phyloP scores from a whole-genome alignment of 2,113 vertebrate genomes.

The Lepus timidus region DNA sequence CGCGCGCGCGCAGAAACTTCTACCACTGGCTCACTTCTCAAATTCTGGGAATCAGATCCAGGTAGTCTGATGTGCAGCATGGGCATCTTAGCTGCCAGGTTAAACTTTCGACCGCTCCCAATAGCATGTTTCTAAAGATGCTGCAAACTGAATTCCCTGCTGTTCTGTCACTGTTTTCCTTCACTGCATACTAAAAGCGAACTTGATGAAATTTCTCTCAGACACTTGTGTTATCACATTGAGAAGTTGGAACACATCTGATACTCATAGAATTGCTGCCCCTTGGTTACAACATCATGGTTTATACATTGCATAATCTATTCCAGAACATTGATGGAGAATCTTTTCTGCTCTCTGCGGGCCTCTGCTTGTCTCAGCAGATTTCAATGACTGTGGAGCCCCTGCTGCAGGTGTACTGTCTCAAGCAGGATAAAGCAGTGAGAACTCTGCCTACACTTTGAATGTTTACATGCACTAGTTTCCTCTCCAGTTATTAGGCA shows the following conservation, averaged over 20 bases:
- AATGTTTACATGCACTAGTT: not conserved
- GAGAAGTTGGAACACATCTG: not conserved
- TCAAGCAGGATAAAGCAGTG: not conserved
- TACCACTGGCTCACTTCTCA: too few relatives aligned
- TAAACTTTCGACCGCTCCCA: too few relatives aligned
- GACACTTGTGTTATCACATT: not conserved
- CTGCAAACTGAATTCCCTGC: not conserved
- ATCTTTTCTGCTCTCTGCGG: not conserved
- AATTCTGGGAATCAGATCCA: too few relatives aligned
- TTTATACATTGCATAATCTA: not conserved
- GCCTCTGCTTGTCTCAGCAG: not conserved
- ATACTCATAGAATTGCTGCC: not conserved
- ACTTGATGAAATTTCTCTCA: not conserved
- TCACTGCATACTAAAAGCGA: not conserved
- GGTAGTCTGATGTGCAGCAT: too few relatives aligned
- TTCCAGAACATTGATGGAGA: not conserved
- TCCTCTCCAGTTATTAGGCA: not conserved
- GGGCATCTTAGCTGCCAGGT: too few relatives aligned
- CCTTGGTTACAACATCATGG: not conserved
- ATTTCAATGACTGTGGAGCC: not conserved
- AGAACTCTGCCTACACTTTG: not conserved
- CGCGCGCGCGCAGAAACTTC: too few relatives aligned
- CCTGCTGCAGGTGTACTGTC: not conserved
- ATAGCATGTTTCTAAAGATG: not conserved
- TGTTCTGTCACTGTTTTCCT: not conserved